phyloP scores from a whole-genome alignment of 2,797 vertebrate species.

The Phoxinus dragarum region DNA sequence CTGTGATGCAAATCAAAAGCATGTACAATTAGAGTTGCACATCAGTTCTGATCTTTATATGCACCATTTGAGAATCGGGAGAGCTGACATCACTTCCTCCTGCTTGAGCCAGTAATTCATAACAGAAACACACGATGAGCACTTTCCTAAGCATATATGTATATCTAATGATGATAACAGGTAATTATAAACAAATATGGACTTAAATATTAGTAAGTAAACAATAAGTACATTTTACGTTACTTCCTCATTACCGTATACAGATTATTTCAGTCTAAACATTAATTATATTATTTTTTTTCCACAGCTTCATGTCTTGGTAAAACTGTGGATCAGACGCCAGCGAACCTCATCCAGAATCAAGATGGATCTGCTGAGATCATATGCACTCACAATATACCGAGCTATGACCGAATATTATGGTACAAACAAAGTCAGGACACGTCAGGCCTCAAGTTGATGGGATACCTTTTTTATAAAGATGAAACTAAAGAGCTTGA shows the following conservation, averaged over 20 bases:
- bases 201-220: background rate
- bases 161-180: background rate
- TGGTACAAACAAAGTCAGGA: constrained; percentile 46
- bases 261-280: background rate
- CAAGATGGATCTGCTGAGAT: constrained; percentile 3
- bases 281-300: background rate
- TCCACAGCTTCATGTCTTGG: background rate
- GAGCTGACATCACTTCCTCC: background rate
- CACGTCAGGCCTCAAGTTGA: background rate
- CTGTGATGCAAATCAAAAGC: background rate
- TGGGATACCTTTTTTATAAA: background rate
- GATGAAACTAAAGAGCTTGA: background rate
- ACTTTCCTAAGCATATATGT: background rate
- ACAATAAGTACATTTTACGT: background rate
- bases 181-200: background rate
- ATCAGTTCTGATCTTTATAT: background rate
- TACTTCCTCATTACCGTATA: background rate
- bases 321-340: constrained; percentile 30
- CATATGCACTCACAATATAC: constrained; percentile 41
- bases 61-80: background rate
- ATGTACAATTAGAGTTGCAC: background rate
- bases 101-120: background rate
- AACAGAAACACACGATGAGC: background rate
- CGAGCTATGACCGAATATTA: background rate
- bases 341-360: background rate